Evolutionary conservation across 2,888 invertebrate species (phyloP).

Genomic region (Rhogogaster chlorosoma): DNA sequence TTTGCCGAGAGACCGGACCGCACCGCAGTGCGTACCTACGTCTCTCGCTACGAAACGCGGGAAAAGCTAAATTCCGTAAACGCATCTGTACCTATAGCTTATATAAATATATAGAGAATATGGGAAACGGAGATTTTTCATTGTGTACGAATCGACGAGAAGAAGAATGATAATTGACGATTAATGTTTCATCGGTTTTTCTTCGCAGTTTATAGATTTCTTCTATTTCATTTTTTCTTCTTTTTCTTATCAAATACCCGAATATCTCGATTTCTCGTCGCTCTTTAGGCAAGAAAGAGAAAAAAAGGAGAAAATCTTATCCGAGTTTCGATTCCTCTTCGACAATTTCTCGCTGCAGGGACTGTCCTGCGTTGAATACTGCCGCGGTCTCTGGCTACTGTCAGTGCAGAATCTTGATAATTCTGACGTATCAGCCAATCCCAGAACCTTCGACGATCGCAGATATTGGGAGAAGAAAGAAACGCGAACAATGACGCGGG

Average conservation of each 20-base stretch:
- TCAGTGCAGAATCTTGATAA: conserved; percentile 29
- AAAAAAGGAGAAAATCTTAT: neutral
- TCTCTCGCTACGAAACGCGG: neutral
- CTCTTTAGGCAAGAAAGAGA: neutral
- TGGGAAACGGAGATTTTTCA: too few relatives aligned
- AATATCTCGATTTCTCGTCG: too few relatives aligned
- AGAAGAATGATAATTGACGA: neutral
- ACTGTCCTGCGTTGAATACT: neutral
- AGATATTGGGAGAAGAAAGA: neutral
- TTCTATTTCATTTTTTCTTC: too few relatives aligned
- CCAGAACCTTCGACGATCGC: neutral
- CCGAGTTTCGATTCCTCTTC: neutral
- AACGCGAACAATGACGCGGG: conserved; percentile 5
- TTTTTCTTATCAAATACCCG: too few relatives aligned
- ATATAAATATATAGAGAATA: neutral
- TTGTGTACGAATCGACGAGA: neutral
- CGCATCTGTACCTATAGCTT: neutral
- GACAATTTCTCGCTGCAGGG: neutral
- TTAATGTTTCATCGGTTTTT: too few relatives aligned
- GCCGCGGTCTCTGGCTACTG: neutral
- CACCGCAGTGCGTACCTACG: neutral
- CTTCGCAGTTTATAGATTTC: too few relatives aligned
- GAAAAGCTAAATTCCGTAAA: conserved; percentile 18
- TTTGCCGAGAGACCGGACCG: conserved; percentile 31
- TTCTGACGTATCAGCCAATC: conserved; percentile 36